Conservation (phyloP, 2,797 vertebrate species). For the Furcifer pardalis region DNA sequence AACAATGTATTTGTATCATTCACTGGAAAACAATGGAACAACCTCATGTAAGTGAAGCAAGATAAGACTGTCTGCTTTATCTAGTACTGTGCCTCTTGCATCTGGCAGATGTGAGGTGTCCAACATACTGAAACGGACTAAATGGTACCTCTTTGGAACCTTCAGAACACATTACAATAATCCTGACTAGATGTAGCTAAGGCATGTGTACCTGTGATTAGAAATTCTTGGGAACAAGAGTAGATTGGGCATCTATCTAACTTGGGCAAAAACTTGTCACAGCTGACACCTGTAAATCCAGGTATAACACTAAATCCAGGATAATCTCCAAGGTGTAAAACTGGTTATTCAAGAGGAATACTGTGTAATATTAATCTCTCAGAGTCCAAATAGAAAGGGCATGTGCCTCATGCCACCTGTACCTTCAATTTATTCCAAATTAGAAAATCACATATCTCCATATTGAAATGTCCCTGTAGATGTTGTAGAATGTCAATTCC, state of each 20-base stretch:
- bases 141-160: no score
- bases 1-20: not conserved
- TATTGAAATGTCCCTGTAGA: no score
- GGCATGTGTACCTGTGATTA: not conserved
- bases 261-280: not conserved
- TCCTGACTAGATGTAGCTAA: not conserved
- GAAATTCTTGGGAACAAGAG: not conserved
- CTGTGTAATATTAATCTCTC: not conserved
- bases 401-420: no score
- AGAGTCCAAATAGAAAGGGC: not conserved
- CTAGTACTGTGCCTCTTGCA: not conserved
- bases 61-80: not conserved
- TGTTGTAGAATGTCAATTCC: no score
- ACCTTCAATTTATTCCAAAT: not conserved
- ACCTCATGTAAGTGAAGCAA: not conserved
- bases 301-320: not conserved
- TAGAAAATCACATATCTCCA: not conserved
- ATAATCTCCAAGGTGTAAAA: not conserved
- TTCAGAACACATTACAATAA: no score
- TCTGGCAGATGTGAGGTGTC: no score
- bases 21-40: not conserved
- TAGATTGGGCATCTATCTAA: not conserved
- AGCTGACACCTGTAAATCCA: not conserved
- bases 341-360: not conserved
- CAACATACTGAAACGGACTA: no score